These are phyloP conservation scores for Hipparchia sbordonii DNA, from an alignment of 2,888 invertebrate genomes.

Conservation along the genomic window DNA sequence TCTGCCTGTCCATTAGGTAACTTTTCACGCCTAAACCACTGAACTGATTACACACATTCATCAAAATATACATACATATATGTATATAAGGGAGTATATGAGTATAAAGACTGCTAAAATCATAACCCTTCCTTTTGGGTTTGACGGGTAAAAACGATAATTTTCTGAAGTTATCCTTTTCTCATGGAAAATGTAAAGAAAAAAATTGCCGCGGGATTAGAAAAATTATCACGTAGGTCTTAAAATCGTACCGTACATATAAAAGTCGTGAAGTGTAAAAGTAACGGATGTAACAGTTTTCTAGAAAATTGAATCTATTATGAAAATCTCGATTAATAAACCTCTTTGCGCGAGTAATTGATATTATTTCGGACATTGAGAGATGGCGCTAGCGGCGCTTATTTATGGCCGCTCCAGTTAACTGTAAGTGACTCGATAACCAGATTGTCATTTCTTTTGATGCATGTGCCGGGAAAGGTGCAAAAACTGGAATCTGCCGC, in stretches of 20 bases:
- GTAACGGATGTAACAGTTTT: constrained; percentile 17
- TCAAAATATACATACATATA: no score
- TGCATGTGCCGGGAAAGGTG: not conserved
- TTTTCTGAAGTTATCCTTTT: no score
- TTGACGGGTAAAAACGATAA: no score
- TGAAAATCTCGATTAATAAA: constrained; percentile 25
- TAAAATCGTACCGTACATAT: not conserved
- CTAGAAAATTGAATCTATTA: constrained; percentile 26
- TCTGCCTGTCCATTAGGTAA: no score
- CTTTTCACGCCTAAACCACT: no score
- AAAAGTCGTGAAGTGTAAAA: not conserved
- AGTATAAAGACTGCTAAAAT: no score
- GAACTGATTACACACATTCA: no score
- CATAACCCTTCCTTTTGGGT: no score
- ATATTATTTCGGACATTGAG: constrained; percentile 26
- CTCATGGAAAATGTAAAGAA: no score
- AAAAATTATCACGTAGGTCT: not conserved
- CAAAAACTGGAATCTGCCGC: not conserved
- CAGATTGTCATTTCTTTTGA: not conserved
- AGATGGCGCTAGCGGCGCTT: constrained; percentile 14
- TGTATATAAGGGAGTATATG: no score
- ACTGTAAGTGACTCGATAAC: constrained; percentile 12
- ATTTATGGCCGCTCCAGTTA: constrained; percentile 19
- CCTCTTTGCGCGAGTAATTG: constrained; percentile 4
- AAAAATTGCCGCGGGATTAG: no score